These are phyloP conservation scores for Sapayoa aenigma DNA, from an alignment of 2,113 vertebrate species.

Conservation along the genomic window DNA sequence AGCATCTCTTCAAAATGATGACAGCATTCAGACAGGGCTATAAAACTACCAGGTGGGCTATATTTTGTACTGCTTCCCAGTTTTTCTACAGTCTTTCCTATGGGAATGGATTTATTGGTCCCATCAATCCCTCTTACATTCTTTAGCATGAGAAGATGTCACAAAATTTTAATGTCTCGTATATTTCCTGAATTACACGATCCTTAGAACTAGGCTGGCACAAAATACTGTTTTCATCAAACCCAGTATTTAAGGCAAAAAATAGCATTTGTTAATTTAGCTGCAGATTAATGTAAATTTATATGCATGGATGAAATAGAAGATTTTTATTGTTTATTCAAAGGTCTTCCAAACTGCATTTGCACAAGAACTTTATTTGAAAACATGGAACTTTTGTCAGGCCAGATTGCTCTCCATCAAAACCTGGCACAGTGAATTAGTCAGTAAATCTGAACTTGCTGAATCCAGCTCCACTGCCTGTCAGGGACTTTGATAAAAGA, in stretches of 20 bases:
- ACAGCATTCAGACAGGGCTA: conserved; percentile 18
- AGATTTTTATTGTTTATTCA: not conserved
- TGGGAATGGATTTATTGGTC: conserved; percentile 64
- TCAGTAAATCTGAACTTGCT: not conserved
- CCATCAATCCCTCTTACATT: conserved; percentile 62
- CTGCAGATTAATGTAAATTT: not conserved
- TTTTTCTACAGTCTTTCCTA: conserved; percentile 56
- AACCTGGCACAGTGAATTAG: not conserved
- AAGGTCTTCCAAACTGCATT: not conserved
- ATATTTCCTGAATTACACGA: conserved; percentile 52
- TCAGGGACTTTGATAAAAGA: not conserved
- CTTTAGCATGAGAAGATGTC: conserved; percentile 58
- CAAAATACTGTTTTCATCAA: conserved; percentile 47
- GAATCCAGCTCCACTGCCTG: not conserved
- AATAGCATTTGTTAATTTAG: conserved; percentile 34
- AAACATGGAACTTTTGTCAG: not conserved
- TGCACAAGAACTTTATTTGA: not conserved
- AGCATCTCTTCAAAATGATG: conserved; percentile 33
- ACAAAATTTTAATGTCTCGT: conserved; percentile 46
- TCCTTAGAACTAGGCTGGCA: conserved; percentile 37
- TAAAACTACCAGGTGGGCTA: conserved; percentile 44
- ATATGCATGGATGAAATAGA: not conserved
- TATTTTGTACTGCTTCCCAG: conserved; percentile 10
- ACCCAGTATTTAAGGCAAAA: not conserved
- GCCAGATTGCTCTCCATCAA: not conserved